Conservation (phyloP, 2,113 vertebrate species). For the Nettapus auritus region DNA sequence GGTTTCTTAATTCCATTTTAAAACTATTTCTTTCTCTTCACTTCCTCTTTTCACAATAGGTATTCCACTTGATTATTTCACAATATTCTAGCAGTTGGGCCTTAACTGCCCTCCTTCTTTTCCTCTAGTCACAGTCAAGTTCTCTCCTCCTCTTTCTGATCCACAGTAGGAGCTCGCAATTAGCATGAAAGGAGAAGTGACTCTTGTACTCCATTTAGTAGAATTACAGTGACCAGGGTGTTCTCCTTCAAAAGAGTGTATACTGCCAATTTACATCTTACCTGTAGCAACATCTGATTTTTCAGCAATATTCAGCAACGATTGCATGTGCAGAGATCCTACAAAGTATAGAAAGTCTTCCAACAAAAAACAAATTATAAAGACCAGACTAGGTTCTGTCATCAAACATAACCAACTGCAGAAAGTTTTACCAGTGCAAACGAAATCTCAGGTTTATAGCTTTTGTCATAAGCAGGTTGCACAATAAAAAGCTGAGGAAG, state of each 20-base stretch:
- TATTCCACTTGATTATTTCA: not conserved
- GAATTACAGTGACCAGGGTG: not conserved
- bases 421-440: not conserved
- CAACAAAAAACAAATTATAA: not conserved
- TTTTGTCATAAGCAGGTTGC: not conserved
- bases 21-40: not conserved
- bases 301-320: not conserved
- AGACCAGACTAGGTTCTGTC: not conserved
- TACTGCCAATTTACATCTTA: not conserved
- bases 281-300: not conserved
- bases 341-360: not conserved
- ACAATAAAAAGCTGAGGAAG: not conserved
- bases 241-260: not conserved
- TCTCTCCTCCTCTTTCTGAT: not conserved
- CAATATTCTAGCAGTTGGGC: not conserved
- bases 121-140: not conserved
- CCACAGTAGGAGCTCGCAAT: not conserved
- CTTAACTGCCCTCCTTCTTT: not conserved
- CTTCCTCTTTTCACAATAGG: not conserved
- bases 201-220: not conserved
- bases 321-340: not conserved
- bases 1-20: not conserved
- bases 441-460: not conserved
- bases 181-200: not conserved
- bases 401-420: not conserved